Evolutionary conservation across 2,888 invertebrate species (phyloP), one percentile per base, ranked within the genome.

Genomic region (Scaptodrosophila latifasciaeformis): DNA sequence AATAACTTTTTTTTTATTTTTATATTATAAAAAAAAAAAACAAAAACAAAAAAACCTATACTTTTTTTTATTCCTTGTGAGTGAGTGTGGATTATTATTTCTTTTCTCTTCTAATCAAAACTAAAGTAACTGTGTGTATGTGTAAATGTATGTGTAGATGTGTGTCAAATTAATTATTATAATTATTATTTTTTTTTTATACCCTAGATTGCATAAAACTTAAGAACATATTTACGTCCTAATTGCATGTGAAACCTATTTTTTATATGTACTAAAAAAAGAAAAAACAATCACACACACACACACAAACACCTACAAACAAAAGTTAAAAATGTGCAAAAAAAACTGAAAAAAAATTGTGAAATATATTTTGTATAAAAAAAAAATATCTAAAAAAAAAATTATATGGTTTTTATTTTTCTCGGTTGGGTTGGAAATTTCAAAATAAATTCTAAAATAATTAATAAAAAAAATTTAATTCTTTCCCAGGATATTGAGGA

Each of bases 401-500:
- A n/a, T 2, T 34, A 13, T 13, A 9, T 2, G 10, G 24, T 17
- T 5, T 2, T 13, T 49, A 24, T 44, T 6, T 18, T 24, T 21
- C 9, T 2, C 2, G n/a, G n/a, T 51, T 12, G 4, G 0, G 18
- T 10, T 9, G 6, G 21, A 0, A 19, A 18, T 10, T 5, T 2
- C 2, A 18, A 18, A 19, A 18, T 17, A 10, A n/a, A n/a, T n/a
- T 13, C 5, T 1, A n/a, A 40, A 29, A 5, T 31, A 15, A 12
- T 27, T 2, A 10, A 29, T 15, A 2, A 13, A 13, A 37, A 2
- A n/a, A n/a, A n/a, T n/a, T n/a, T 30, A 2, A 49, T 42, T 29
- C 37, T 59, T 55, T 13, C 54, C 1, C 64, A 85, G 85, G 83
- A 83, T 40, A 71, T 84, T 17, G 85, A 84, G 56, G 84, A 82